phyloP scores from a whole-genome alignment of 2,797 vertebrate genomes.

The Halcyon smyrnensis region DNA sequence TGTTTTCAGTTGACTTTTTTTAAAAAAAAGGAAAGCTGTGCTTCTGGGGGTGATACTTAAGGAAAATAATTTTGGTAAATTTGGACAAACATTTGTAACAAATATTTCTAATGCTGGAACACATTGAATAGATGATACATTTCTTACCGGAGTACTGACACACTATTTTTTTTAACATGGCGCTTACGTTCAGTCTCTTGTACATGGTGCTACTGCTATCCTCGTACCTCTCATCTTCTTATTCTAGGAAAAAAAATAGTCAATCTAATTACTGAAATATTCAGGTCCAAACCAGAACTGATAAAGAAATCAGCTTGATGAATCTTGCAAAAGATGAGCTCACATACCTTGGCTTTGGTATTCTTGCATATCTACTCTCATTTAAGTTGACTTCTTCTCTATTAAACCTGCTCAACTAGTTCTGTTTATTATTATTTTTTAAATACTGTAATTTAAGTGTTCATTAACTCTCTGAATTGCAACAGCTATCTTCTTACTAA shows the following conservation, averaged over 20 bases:
- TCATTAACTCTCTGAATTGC: constrained; percentile 29
- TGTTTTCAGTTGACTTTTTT: background rate
- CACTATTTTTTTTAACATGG: background rate
- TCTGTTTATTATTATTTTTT: background rate
- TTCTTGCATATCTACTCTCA: background rate
- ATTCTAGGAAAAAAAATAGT: background rate
- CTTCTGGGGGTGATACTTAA: background rate
- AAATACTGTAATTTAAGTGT: background rate
- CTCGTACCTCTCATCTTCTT: background rate
- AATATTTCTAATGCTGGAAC: background rate
- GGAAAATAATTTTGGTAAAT: background rate
- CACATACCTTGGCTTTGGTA: background rate
- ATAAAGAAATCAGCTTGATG: background rate
- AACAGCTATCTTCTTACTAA: background rate
- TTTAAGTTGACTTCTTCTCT: background rate
- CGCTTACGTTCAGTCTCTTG: background rate
- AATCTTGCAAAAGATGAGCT: background rate
- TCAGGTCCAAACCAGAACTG: background rate
- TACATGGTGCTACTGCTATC: background rate
- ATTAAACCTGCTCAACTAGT: constrained; percentile 45
- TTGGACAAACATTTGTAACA: background rate
- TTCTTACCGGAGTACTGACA: background rate
- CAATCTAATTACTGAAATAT: background rate
- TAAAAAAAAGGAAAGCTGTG: background rate
- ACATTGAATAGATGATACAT: background rate